Base-by-base conservation (phyloP, 2,888 invertebrate genomes). In the Allacma fusca region DNA sequence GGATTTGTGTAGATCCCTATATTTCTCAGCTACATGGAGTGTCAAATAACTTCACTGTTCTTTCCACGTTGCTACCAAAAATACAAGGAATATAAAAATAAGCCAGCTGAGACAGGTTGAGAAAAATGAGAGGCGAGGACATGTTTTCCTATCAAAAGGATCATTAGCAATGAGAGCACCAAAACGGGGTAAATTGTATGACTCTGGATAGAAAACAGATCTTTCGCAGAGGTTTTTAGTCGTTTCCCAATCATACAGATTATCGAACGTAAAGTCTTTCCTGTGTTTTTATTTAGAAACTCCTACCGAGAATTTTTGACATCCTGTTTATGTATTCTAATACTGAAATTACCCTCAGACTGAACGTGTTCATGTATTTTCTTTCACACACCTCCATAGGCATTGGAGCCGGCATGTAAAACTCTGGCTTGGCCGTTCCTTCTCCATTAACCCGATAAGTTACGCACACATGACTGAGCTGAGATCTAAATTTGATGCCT, bases 311-410 rank as follows among this genome's bases (percentile, higher is more conserved):
- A 70, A 28, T 59, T 69, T 75, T 76, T 59, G 59, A 76, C 59
- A 76, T 70, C 69, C 70, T 69, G 76, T 70, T 69, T 70, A 70
- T 76, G 57, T 29, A 70, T 40, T 68, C 21, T n/a, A 57, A 70
- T 59, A 59, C 70, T 59, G 50, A 76, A 70, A 75, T 43, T 44
- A 72, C 62, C 62, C 72, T 72, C 34, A 62, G 59, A 72, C 5
- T 13, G 13, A 9, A 62, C 59, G 62, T 34, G 59, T n/a, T 29
- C 64, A 74, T 26, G 23, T 75, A 26, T 67, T 23, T 19, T 43
- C n/a, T 64, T 43, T 65, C 21, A 13, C 24, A n/a, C 26, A 44
- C 4, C 21, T 70, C 50, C 21, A 16, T 16, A 40, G 19, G n/a
- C 21, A 44, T 29, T n/a, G n/a, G n/a, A 5, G 23, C 2, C 23